phyloP scores from a whole-genome alignment of 2,797 vertebrate genomes.

The Oryzias sinensis region DNA sequence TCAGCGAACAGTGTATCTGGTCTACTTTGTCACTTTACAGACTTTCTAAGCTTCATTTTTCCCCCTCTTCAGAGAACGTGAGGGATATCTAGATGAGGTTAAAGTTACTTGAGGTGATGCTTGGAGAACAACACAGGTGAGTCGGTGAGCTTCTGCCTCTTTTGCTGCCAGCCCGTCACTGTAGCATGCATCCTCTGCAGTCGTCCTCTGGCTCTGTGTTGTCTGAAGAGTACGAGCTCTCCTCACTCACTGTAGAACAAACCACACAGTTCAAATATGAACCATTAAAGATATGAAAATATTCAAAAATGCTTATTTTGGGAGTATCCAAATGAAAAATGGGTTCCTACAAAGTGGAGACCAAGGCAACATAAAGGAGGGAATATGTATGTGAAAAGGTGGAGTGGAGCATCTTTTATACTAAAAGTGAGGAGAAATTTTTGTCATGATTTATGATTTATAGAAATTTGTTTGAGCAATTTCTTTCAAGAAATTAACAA shows the following conservation, averaged over 20 bases:
- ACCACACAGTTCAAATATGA: conserved; percentile 16
- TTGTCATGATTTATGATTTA: too few species aligned
- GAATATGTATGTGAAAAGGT: too few species aligned
- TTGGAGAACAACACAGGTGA: conserved; percentile 30
- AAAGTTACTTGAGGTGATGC: conserved; percentile 50
- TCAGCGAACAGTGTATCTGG: conserved; percentile 35
- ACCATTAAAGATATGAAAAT: conserved; percentile 20
- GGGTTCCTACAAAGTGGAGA: too few species aligned
- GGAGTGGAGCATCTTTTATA: too few species aligned
- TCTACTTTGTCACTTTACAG: conserved; percentile 21
- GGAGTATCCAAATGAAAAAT: too few species aligned
- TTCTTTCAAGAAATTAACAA: too few species aligned
- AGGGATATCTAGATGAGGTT: conserved; percentile 49
- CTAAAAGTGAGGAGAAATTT: too few species aligned
- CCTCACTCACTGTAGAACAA: conserved; percentile 75
- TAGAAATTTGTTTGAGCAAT: too few species aligned
- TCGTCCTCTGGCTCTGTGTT: conserved; percentile 77
- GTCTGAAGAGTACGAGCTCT: conserved; percentile 77
- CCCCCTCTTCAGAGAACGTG: conserved; percentile 24
- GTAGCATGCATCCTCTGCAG: conserved; percentile 76
- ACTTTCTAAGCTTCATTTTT: conserved; percentile 10
- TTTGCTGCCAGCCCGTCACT: conserved; percentile 48
- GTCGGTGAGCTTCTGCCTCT: conserved; percentile 18
- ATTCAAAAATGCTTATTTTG: too few species aligned
- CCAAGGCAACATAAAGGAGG: too few species aligned